Evolutionary conservation across 1,140 invertebrate genomes (phyloP), one percentile per base, ranked within the genome.

Genomic region (Zaprionus africanus): DNA sequence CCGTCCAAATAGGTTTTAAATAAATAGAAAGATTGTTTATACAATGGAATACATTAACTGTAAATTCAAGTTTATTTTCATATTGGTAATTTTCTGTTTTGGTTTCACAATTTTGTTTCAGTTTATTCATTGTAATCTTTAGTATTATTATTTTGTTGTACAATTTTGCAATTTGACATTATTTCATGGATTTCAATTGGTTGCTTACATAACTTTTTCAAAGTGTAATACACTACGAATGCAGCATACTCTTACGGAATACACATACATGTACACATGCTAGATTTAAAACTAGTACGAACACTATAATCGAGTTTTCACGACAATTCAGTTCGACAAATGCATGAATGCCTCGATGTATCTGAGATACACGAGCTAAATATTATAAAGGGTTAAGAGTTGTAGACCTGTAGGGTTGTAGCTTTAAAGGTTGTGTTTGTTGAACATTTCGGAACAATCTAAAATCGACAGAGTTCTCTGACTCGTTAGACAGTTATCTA

Each of bases 151-250:
- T 19, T 53, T 65, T 67, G 69, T 78, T 75, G 49, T 63, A 72
- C 58, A 76, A 71, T 60, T 53, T 59, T 17, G 22, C 54, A 76
- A 71, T 76, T 76, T 65, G 56, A 66, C 63, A 60, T 76, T 66
- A 36, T 62, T 71, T 36, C n/a, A 58, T 63, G 56, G 17, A 60
- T 67, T 67, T 43, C n/a, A 54, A 36, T 69, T 54, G 43, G 31
- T 22, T 34, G 36, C 6, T 34, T 70, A 11, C 22, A 22, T 46
- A 54, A 66, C 63, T 73, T 58, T 71, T 76, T 60, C 34, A 71
- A 76, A 70, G 54, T 68, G 57, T 64, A 43, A 38, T 60, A 69
- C 34, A 53, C 22, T 38, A 57, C 38, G 34, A 36, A 61, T 61
- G 19, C 22, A 61, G 41, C 31, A 61, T 46, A 67, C 38, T 56